Evolutionary conservation across 2,797 vertebrate species (phyloP).

Genomic region (Knipowitschia caucasica): DNA sequence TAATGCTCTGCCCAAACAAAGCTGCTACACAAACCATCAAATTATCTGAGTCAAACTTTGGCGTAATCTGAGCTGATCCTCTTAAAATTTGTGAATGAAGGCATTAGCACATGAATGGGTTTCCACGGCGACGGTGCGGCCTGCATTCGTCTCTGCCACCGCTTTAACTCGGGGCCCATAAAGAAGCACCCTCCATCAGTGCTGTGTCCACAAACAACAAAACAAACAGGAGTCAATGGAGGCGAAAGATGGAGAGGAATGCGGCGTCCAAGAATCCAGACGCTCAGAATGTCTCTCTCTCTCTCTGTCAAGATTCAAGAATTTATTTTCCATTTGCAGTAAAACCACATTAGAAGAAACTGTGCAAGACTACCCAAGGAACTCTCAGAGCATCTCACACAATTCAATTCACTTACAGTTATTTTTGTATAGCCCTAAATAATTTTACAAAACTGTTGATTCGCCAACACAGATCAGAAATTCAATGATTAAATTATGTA

Average conservation of each 20-base stretch:
- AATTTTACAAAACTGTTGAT: too few relatives aligned
- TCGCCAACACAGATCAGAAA: too few relatives aligned
- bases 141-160: constrained; percentile 80
- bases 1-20: constrained; percentile 80
- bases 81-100: constrained; percentile 86
- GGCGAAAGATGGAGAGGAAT: constrained; percentile 73
- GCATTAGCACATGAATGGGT: constrained; percentile 82
- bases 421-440: too few relatives aligned
- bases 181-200: constrained; percentile 76
- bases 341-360: too few relatives aligned
- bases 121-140: constrained; percentile 78
- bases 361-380: too few relatives aligned
- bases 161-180: constrained; percentile 80
- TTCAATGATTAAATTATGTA: too few relatives aligned
- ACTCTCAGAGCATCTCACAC: too few relatives aligned
- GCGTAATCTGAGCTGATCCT: constrained; percentile 86
- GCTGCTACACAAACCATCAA: constrained; percentile 83
- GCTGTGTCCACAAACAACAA: constrained; percentile 85
- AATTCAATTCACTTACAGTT: too few relatives aligned
- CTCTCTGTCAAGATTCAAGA: too few relatives aligned
- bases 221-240: constrained; percentile 62
- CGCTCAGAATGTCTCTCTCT: constrained; percentile 31
- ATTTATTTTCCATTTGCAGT: too few relatives aligned
- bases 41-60: constrained; percentile 87
- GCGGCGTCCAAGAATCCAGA: constrained; percentile 10